phyloP scores from a whole-genome alignment of 2,113 vertebrate species.

The Rhinichthys klamathensis region DNA sequence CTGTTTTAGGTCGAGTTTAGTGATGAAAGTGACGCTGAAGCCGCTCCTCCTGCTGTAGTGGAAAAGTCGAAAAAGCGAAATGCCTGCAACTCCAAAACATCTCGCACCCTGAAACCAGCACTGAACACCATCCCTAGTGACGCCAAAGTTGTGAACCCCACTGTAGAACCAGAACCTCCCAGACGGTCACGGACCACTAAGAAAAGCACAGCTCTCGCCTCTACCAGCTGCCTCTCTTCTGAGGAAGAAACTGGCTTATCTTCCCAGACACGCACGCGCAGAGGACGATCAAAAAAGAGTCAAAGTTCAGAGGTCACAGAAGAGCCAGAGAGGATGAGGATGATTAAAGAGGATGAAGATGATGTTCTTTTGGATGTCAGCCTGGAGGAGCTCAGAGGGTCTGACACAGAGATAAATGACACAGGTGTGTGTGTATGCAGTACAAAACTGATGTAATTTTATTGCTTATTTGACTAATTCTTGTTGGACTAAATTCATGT shows the following conservation, averaged over 20 bases:
- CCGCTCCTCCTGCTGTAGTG: constrained; percentile 42
- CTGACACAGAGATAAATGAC: constrained; percentile 77
- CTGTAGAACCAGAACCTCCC: constrained; percentile 38
- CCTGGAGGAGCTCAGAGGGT: constrained; percentile 76
- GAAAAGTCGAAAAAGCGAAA: constrained; percentile 55
- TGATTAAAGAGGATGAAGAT: constrained; percentile 67
- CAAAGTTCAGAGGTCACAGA: constrained; percentile 47
- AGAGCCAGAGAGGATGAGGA: constrained; percentile 79
- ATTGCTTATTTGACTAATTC: background rate
- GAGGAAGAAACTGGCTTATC: constrained; percentile 54
- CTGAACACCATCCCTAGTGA: background rate
- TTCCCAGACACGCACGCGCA: constrained; percentile 45
- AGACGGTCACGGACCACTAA: constrained; percentile 57
- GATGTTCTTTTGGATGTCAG: constrained; percentile 71
- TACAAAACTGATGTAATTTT: background rate
- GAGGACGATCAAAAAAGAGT: constrained; percentile 57
- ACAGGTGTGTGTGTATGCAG: background rate
- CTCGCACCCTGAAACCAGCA: constrained; percentile 42
- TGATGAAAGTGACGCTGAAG: constrained; percentile 86
- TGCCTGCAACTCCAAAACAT: constrained; percentile 47
- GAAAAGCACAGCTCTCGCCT: constrained; percentile 55
- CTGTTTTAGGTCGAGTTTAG: constrained; percentile 83
- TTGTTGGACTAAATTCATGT: background rate
- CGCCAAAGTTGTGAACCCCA: constrained; percentile 32
- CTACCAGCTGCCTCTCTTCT: constrained; percentile 48